phyloP scores from a whole-genome alignment of 64 coral and sea anemone species.

The Pocillopora damicornis region DNA sequence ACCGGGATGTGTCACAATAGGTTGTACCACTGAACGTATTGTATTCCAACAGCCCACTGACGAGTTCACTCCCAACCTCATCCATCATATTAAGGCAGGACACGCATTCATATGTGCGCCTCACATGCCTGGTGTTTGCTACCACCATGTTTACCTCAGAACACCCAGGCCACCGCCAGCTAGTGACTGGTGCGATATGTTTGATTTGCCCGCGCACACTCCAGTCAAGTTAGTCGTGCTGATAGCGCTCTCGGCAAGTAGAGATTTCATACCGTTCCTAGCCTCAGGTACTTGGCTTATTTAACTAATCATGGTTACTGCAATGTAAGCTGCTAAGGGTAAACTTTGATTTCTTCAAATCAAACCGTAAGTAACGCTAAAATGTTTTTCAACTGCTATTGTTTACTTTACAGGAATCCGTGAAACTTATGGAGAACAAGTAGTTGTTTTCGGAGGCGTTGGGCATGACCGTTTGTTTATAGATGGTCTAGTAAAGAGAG shows the following conservation, averaged over 20 bases:
- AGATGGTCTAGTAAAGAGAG: constrained; percentile 78
- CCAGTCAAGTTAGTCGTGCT: constrained; percentile 70
- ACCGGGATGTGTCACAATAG: constrained; percentile 47
- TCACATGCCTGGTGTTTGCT: constrained; percentile 43
- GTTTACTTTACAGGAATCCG: constrained; percentile 69
- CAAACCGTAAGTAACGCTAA: background rate
- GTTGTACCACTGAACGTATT: constrained; percentile 72
- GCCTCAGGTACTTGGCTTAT: constrained; percentile 48
- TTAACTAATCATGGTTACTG: too few species aligned
- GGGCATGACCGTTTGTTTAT: constrained; percentile 94
- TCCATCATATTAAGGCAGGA: constrained; percentile 47
- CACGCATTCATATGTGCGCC: constrained; percentile 56
- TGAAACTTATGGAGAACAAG: constrained; percentile 69
- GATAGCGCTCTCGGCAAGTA: constrained; percentile 59
- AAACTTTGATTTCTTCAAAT: too few species aligned
- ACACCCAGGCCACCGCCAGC: constrained; percentile 30
- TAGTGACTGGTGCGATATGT: constrained; percentile 56
- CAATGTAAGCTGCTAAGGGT: too few species aligned
- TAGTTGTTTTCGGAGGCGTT: constrained; percentile 79
- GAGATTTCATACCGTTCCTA: constrained; percentile 69
- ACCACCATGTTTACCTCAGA: constrained; percentile 63
- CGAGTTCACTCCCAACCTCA: background rate
- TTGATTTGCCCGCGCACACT: constrained; percentile 22
- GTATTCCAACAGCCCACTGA: constrained; percentile 37
- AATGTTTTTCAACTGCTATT: constrained; percentile 18